phyloP scores from a whole-genome alignment of 1,140 invertebrate species.

The Dreissena rostriformis region DNA sequence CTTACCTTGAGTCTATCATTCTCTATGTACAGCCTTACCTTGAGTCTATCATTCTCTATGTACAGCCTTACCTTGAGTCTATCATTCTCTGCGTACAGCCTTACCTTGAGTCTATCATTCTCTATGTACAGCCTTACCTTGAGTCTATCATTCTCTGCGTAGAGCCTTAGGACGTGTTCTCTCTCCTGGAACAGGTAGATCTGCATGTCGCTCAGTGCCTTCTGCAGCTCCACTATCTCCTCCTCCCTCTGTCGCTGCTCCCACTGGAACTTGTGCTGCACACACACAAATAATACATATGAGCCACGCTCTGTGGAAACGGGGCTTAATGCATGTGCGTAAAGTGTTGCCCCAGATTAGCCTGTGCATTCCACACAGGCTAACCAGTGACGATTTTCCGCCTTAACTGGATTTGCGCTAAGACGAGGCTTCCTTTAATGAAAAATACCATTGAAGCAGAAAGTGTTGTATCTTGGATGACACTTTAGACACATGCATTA shows the following conservation, averaged over 20 bases:
- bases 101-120: conserved; percentile 80
- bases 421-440: too few species aligned
- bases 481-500: too few species aligned
- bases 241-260: conserved; percentile 80
- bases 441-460: too few species aligned
- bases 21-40: conserved; percentile 64
- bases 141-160: conserved; percentile 81
- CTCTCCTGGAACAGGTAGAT: conserved; percentile 81
- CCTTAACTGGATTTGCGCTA: too few species aligned
- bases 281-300: conserved; percentile 6
- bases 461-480: too few species aligned
- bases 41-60: conserved; percentile 81
- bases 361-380: too few species aligned
- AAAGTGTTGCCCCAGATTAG: too few species aligned
- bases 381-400: too few species aligned
- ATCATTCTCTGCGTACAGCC: too few species aligned
- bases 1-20: too few species aligned
- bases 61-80: conserved; percentile 72
- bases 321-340: too few species aligned
- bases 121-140: conserved; percentile 69
- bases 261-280: conserved; percentile 79
- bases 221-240: conserved; percentile 81
- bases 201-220: conserved; percentile 82
- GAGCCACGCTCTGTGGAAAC: background rate
- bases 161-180: conserved; percentile 80